These are phyloP conservation scores for Actinemys pallida DNA, from an alignment of 2,113 vertebrate genomes.

Conservation along the genomic window DNA sequence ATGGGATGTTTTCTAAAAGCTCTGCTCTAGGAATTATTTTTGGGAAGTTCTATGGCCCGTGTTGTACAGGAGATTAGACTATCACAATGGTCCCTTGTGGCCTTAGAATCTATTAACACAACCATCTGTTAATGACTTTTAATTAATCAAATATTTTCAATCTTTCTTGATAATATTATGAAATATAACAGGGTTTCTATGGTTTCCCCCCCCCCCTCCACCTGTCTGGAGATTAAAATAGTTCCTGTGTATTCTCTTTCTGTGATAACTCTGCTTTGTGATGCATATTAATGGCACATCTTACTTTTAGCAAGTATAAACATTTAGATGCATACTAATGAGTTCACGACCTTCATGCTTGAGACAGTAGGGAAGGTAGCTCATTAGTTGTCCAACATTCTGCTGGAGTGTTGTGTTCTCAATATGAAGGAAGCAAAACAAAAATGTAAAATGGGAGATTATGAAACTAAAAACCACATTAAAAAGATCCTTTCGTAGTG, in stretches of 20 bases:
- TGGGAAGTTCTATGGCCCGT: not conserved
- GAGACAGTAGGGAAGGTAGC: not conserved
- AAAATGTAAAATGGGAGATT: not conserved
- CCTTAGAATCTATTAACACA: not conserved
- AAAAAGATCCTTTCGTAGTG: not conserved
- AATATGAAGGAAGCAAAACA: not conserved
- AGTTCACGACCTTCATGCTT: not conserved
- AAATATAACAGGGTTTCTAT: not conserved
- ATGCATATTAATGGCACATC: not conserved
- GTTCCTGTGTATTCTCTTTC: not conserved
- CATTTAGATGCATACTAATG: not conserved
- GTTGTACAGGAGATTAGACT: not conserved
- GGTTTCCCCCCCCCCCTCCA: not conserved
- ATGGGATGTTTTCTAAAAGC: not conserved
- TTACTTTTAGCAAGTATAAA: not conserved
- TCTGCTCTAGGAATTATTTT: not conserved
- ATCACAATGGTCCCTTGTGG: not conserved
- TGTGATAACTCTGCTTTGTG: not conserved
- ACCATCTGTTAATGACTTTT: not conserved
- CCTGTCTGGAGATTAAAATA: not conserved
- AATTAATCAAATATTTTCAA: not conserved
- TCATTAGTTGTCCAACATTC: not conserved
- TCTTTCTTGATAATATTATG: not conserved
- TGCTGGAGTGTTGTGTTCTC: not conserved
- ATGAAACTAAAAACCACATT: not conserved